Percentiles rank a stretch among this genome's conserved stretches.
phyloP scores from a whole-genome alignment of 2,888 invertebrate species.

The Sthenelais limicola region DNA sequence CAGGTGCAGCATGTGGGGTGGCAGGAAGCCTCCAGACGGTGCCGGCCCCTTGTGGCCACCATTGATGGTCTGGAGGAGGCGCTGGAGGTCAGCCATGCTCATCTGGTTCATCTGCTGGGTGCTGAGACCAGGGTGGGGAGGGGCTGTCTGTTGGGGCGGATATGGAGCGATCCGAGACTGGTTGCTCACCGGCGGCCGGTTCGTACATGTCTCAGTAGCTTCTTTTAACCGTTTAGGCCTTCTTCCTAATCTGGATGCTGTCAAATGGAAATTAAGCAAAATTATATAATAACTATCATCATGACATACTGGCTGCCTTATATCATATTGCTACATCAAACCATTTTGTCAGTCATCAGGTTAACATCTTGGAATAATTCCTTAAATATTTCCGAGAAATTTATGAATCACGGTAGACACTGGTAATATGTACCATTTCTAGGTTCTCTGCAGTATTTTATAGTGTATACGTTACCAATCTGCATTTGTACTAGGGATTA shows the following conservation, averaged over 20 bases:
- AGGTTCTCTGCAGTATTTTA: too few relatives aligned
- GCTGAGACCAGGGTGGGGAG: constrained; percentile 39
- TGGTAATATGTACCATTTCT: too few relatives aligned
- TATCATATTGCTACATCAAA: too few relatives aligned
- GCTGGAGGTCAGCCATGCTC: constrained; percentile 69
- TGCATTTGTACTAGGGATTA: too few relatives aligned
- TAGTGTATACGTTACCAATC: too few relatives aligned
- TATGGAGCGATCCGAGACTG: constrained; percentile 65
- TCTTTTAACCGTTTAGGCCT: constrained; percentile 71
- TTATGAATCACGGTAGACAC: too few relatives aligned
- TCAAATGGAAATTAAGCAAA: neutral
- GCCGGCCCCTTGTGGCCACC: constrained; percentile 51
- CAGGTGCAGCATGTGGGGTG: constrained; percentile 37
- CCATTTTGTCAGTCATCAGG: too few relatives aligned
- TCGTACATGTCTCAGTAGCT: constrained; percentile 46
- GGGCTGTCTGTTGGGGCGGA: constrained; percentile 49
- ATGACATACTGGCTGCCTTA: neutral
- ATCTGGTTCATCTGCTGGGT: constrained; percentile 60
- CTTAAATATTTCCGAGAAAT: too few relatives aligned
- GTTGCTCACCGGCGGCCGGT: constrained; percentile 1
- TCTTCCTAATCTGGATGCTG: constrained; percentile 72
- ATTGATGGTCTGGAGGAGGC: constrained; percentile 62
- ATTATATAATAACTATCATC: neutral
- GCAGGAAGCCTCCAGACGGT: constrained; percentile 32
- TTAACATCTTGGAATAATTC: too few relatives aligned